Evolutionary conservation across 2,113 vertebrate genomes (phyloP).

Genomic region (Pachypanchax playfairii): DNA sequence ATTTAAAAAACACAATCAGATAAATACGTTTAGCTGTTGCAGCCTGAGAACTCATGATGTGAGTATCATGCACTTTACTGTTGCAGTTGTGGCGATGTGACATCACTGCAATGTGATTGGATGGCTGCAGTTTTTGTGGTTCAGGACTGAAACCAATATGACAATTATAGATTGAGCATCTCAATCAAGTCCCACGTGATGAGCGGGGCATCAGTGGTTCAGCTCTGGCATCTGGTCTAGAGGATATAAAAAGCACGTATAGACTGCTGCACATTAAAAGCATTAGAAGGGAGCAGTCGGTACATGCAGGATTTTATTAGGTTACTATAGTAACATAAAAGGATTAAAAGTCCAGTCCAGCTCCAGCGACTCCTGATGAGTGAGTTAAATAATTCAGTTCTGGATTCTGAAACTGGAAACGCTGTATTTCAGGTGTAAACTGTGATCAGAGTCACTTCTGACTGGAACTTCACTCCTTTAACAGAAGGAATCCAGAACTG

Average conservation of each 20-base stretch:
- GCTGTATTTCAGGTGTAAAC: slow-evolving; percentile 36
- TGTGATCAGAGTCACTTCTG: slow-evolving; percentile 39
- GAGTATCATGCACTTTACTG: too few relatives aligned
- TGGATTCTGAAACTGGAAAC: slow-evolving; percentile 56
- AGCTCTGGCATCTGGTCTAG: slow-evolving; percentile 25
- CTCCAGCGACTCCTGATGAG: slow-evolving; percentile 54
- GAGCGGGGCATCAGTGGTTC: too few relatives aligned
- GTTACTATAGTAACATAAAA: slow-evolving; percentile 68
- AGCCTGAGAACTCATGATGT: too few relatives aligned
- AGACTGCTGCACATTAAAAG: slow-evolving; percentile 45
- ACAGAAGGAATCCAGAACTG: slow-evolving; percentile 42
- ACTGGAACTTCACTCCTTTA: slow-evolving; percentile 29
- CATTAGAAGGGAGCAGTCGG: slow-evolving; percentile 45
- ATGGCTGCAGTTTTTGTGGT: too few relatives aligned
- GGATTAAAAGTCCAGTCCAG: slow-evolving; percentile 57
- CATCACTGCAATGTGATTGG: too few relatives aligned
- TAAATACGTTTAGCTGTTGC: too few relatives aligned
- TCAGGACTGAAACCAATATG: too few relatives aligned
- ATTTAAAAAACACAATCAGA: too few relatives aligned
- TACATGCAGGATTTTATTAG: slow-evolving; percentile 54
- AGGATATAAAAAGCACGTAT: slow-evolving; percentile 37
- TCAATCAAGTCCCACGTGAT: too few relatives aligned
- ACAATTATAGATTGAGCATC: too few relatives aligned
- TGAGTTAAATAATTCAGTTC: slow-evolving; percentile 54
- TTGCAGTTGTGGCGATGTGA: too few relatives aligned